Base-by-base conservation (phyloP, 2,113 vertebrate genomes). In the Cyphomyrus discorhynchus region DNA sequence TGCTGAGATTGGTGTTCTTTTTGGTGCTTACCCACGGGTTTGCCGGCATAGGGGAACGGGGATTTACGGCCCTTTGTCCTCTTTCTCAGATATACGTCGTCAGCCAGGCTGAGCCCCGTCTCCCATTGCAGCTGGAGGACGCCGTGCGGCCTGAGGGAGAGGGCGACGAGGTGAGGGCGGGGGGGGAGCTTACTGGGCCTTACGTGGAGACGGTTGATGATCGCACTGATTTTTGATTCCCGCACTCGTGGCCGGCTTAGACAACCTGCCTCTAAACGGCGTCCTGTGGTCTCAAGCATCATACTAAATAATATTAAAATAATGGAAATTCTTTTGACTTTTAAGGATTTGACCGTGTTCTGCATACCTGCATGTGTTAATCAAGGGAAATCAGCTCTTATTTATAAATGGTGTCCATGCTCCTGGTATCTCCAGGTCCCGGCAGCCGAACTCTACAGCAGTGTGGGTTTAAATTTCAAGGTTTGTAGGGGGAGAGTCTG, bases 111-210 rank as follows among this genome's bases (percentile, higher is more conserved):
- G 98, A 99, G 91, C 94, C 98, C 4, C 96, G 98, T 70, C 94
- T 99, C 49, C 98, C 98, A 5, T 94, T 99, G 92, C 98, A 99
- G 95, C 95, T 99, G 95, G 98, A 99, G 88, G 98, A 99, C 91
- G 98, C 98, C 2, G 92, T 98, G 92, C 96, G 98, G 10, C 98
- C 98, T 86, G 98, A 99, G 83, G 95, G 94, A 56, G 98, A 98
- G 86, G 98, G 97, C 70, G 98, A 99, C 87, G 98, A 99, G 98
- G 98, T 99, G 94, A 96, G 95, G 92, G 19, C 50, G 3, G 39
- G 39, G 39, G 39, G 3, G 39, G 39, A 3, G 39, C 39, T 42
- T 3, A 42, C 39, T 42, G 39, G 39, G 39, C 39, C 39, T 42
- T 42, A 42, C 39, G 1, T 39, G 70, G n/a, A 13, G n/a, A 66